Base-by-base conservation (phyloP, 2,113 vertebrate species). In the Atractosteus spatula region DNA sequence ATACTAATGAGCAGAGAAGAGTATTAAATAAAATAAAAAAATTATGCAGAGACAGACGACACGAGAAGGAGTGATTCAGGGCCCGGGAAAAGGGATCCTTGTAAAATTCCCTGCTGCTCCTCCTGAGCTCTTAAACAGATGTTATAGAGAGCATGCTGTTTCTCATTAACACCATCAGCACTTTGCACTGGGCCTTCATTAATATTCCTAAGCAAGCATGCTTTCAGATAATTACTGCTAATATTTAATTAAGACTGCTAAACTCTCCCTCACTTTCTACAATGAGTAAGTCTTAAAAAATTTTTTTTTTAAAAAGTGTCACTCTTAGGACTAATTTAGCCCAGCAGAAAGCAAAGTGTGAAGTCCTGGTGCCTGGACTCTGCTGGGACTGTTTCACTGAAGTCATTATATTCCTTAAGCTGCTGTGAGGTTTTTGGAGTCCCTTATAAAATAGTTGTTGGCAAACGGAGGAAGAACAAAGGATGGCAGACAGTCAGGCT, bases 231-330 rank as follows among this genome's bases (percentile, higher is more conserved):
- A 93, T 93, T 91, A 88, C 77, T 84, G 77, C 80, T 91, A 91
- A 91, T 88, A 90, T 86, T 94, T 92, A 90, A 94, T 92, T 93
- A 91, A 89, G 83, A 89, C 74, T 77, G 71, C 44, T 75, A 76
- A 85, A 86, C 76, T 86, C 86, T 45, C 61, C 66, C 70, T 83
- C 80, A 77, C 78, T 80, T 85, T 82, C 66, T 81, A 56, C 44
- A n/a, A 8, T 45, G 57, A 45, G 62, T 29, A 59, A 61, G 17
- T 67, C 42, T 73, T 11, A 61, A 8, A 62, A 54, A 65, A 12
- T 10, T n/a, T 59, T 59, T 8, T 59, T 59, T 59, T 10, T 66
- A 3, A 14, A 17, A 29, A 2, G 43, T 54, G 66, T 54, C 47
- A 41, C 8, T 8, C 16, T 59, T 2, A 59, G 57, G 57, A 59